Base-by-base conservation (phyloP, 2,888 invertebrate species). In the Tribolium freemani region DNA sequence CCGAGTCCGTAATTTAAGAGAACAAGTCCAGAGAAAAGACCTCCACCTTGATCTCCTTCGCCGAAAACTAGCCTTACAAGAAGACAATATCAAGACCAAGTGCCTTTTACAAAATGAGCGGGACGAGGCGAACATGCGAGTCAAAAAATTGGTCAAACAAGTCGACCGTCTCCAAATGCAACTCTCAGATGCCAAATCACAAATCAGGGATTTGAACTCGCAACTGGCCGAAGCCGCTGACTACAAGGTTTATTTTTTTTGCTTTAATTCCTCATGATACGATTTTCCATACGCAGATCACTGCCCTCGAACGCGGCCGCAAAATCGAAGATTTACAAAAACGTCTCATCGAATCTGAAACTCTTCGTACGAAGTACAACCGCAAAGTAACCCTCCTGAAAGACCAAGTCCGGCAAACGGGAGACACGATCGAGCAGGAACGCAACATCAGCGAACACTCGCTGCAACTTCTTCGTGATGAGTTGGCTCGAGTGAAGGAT, bases 1-100 rank as follows among this genome's bases (percentile, higher is more conserved):
- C 72, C 90, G 96, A 75, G 93, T 96, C 44, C 91, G 96, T 77
- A 93, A 94, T 5, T 87, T 97, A 9, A 90, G 96, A 58, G 97
- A 97, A 84, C 97, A 98, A 85, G 88, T 97, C 30, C 96, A 97
- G 83, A 91, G 96, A 69, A 93, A 96, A 81, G 98, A 98, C 84
- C 89, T 97, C 46, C 97, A 98, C 84, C 88, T 97, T 82, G 97
- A 98, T 86, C 89, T 97, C 71, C 88, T 97, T 56, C 89, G 96
- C 50, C 92, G 96, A 78, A 98, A 98, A 86, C 88, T 97, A 63
- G 93, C 93, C 70, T 89, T 96, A 9, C 93, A 96, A 85, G 96
- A 96, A 84, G 93, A 94, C 78, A 91, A 90, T 67, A 88, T 90
- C 1, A 88, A 92, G 71, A 88, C 90, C 31, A 91, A 90, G 79